phyloP scores from a whole-genome alignment of 2,113 vertebrate genomes.

The Sebastes schlegelii region DNA sequence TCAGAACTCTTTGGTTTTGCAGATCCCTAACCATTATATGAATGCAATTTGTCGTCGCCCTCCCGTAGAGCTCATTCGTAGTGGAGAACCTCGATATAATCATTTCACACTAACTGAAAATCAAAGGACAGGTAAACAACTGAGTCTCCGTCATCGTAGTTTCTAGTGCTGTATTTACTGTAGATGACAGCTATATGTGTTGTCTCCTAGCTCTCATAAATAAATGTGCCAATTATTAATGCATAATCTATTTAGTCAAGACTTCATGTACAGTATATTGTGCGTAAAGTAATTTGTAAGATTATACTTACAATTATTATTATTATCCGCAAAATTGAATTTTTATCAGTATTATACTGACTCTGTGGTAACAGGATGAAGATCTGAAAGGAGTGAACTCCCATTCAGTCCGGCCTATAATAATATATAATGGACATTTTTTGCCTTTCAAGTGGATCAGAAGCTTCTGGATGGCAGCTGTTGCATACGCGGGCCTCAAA shows the following conservation, averaged over 20 bases:
- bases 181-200: constrained; percentile 85
- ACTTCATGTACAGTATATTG: constrained; percentile 91
- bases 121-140: constrained; percentile 80
- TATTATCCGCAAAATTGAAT: constrained; percentile 78
- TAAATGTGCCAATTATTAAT: constrained; percentile 97
- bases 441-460: constrained; percentile 71
- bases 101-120: constrained; percentile 82
- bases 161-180: constrained; percentile 90
- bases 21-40: constrained; percentile 49
- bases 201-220: constrained; percentile 88
- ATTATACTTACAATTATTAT: constrained; percentile 84
- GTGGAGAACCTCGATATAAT: constrained; percentile 76
- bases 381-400: constrained; percentile 69
- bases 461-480: constrained; percentile 70
- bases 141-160: constrained; percentile 82
- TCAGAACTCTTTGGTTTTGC: constrained; percentile 57
- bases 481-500: constrained; percentile 53
- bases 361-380: constrained; percentile 66
- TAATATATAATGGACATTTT: constrained; percentile 79
- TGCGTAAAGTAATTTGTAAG: constrained; percentile 92
- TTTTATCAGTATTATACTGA: constrained; percentile 89
- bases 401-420: constrained; percentile 62
- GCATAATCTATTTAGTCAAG: constrained; percentile 88
- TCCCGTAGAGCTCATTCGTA: constrained; percentile 72
- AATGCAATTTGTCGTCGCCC: constrained; percentile 72